Base-by-base conservation (phyloP, 2,888 invertebrate species). In the Palloptera scutellata region DNA sequence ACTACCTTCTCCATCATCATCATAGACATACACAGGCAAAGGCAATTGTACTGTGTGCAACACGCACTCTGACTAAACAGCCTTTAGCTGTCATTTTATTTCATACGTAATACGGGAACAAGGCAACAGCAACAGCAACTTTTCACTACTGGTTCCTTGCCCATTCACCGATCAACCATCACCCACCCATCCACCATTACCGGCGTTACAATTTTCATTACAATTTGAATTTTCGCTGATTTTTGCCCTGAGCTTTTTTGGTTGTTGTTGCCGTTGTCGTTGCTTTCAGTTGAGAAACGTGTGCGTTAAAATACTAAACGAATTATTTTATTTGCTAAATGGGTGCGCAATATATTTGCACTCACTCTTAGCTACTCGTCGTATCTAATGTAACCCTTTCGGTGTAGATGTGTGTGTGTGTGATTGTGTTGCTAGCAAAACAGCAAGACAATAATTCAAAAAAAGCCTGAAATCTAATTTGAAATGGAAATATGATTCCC, bases 301-400 rank as follows among this genome's bases (percentile, higher is more conserved):
- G 62, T 67, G 68, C 70, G 63, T 67, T 68, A 63, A 65, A 68
- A 70, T 68, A 66, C 68, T 70, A 72, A 70, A 68, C 68, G 70
- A 64, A 70, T 72, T 70, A 70, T 68, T 68, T 60, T 30, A 30
- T 30, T 30, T 30, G 30, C 30, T 30, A 30, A 30, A 30, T 30
- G 30, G 30, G 30, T 30, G 30, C 30, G 30, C 30, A 30, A 4
- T 30, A 2, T 30, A 30, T 30, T 30, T 30, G 30, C 30, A 30
- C 30, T 6, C 30, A 30, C 6, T 30, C 30, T 30, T 30, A 30
- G 30, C 6, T 6, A 30, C 6, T 30, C 30, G 6, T 30, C 6
- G 30, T 30, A 30, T 30, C 30, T 30, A 30, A 2, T 30, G 30
- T 30, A 30, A 30, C 30, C 30, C 30, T 30, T 30, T 30, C n/a